Evolutionary conservation across 2,888 invertebrate species (phyloP).

Genomic region (Tetragnatha montana): DNA sequence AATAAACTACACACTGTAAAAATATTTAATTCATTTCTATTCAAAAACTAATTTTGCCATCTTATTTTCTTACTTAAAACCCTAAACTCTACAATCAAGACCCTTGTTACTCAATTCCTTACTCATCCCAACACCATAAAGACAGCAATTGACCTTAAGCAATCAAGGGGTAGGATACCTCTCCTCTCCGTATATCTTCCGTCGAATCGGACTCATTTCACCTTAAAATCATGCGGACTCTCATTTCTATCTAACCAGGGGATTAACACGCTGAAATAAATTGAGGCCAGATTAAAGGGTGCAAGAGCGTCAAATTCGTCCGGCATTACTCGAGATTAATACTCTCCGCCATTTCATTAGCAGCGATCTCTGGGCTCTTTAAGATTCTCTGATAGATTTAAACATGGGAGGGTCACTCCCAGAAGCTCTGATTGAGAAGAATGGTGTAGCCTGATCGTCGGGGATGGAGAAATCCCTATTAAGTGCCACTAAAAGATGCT

Average conservation of each 20-base stretch:
- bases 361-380: neutral
- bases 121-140: too few species aligned
- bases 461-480: neutral
- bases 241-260: neutral
- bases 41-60: too few species aligned
- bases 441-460: neutral
- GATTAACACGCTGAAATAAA: neutral
- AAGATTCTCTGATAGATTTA: neutral
- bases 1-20: too few species aligned
- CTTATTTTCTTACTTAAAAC: too few species aligned
- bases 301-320: neutral
- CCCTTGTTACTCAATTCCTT: too few species aligned
- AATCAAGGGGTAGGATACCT: too few species aligned
- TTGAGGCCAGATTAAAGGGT: neutral
- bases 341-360: neutral
- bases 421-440: neutral
- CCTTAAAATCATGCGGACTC: neutral
- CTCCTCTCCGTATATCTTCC: too few species aligned
- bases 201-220: neutral
- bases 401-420: neutral
- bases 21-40: too few species aligned
- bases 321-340: neutral
- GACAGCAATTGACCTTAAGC: too few species aligned
- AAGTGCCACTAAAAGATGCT: neutral
- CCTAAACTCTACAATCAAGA: too few species aligned